Conservation (phyloP, 2,113 vertebrate species). For the Myotis davidii region DNA sequence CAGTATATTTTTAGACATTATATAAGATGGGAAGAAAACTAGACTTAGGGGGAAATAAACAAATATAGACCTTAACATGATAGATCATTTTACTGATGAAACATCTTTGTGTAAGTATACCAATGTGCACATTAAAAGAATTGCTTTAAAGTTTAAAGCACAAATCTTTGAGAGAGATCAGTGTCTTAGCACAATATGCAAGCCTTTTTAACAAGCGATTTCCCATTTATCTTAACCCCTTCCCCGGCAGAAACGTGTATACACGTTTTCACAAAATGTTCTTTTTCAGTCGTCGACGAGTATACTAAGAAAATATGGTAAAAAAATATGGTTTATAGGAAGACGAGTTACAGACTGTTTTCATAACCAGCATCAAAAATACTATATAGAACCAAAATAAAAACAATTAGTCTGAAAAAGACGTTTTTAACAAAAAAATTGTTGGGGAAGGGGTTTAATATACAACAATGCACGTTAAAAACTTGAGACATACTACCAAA, state of each 20-base stretch:
- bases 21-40: not conserved
- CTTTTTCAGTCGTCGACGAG: too few relatives aligned
- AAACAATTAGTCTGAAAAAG: too few relatives aligned
- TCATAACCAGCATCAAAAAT: too few relatives aligned
- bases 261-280: too few relatives aligned
- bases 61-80: not conserved
- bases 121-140: not conserved
- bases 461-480: not conserved
- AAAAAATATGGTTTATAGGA: too few relatives aligned
- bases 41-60: not conserved
- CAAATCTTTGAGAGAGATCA: not conserved
- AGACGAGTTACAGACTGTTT: too few relatives aligned
- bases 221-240: conserved; percentile 13
- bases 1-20: not conserved
- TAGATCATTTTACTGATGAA: conserved; percentile 24
- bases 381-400: too few relatives aligned
- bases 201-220: not conserved
- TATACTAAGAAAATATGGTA: too few relatives aligned
- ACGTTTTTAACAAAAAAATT: too few relatives aligned
- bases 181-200: not conserved
- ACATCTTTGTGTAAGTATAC: not conserved
- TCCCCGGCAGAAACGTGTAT: too few relatives aligned
- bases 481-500: not conserved
- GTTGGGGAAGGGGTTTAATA: too few relatives aligned
- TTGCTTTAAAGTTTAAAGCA: not conserved